Percentiles rank a stretch among this genome's conserved stretches.
Evolutionary conservation across 2,888 invertebrate genomes (phyloP).

Genomic region (Aphidoletes aphidimyza): DNA sequence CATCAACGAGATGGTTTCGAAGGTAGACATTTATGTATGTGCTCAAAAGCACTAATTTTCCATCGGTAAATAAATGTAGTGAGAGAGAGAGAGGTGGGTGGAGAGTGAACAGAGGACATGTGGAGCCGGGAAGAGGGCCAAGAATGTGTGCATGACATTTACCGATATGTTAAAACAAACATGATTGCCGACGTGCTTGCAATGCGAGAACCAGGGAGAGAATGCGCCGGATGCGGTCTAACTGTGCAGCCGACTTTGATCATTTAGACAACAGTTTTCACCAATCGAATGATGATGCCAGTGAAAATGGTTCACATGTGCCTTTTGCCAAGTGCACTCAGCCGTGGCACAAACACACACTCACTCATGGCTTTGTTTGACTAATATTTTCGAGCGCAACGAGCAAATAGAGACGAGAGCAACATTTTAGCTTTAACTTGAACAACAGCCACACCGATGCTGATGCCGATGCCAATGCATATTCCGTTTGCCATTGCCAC

Average conservation of each 20-base stretch:
- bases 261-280: slow-evolving; percentile 52
- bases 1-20: slow-evolving; percentile 19
- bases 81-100: too few relatives aligned
- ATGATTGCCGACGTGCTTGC: slow-evolving; percentile 26
- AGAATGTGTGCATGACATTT: slow-evolving; percentile 53
- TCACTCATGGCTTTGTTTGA: neutral
- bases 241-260: slow-evolving; percentile 47
- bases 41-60: slow-evolving; percentile 34
- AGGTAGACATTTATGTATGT: neutral
- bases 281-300: slow-evolving; percentile 33
- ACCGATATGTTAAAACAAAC: slow-evolving; percentile 42
- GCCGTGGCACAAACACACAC: neutral
- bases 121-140: neutral
- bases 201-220: neutral
- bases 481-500: neutral
- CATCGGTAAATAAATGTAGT: slow-evolving; percentile 44
- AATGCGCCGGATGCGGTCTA: slow-evolving; percentile 51
- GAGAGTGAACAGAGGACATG: too few relatives aligned
- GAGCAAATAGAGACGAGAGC: neutral
- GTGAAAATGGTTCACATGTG: neutral
- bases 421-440: slow-evolving; percentile 18
- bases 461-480: neutral
- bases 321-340: slow-evolving; percentile 1
- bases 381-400: neutral
- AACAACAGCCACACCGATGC: neutral